phyloP scores from a whole-genome alignment of 1,140 invertebrate genomes.

The Grapholita molesta region DNA sequence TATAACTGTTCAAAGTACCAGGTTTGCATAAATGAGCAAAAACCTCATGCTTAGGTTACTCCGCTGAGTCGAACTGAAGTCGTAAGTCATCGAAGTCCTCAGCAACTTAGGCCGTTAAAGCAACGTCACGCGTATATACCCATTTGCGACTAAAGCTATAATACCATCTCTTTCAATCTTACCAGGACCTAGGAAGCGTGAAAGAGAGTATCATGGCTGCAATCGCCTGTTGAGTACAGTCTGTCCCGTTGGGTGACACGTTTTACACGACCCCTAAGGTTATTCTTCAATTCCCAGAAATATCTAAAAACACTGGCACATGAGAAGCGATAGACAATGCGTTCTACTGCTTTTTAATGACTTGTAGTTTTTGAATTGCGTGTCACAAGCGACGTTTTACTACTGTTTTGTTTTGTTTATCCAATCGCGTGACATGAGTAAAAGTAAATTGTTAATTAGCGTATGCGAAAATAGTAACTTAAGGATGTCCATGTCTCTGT shows the following conservation, averaged over 20 bases:
- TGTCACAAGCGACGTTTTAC: neutral
- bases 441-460: too few species aligned
- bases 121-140: neutral
- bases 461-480: too few species aligned
- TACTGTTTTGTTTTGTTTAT: neutral
- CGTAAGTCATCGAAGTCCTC: neutral
- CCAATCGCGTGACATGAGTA: neutral
- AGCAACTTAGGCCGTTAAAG: neutral
- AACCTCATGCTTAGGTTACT: neutral
- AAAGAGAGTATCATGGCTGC: too few species aligned
- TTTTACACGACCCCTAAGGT: slow-evolving; percentile 38
- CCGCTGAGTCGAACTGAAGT: neutral
- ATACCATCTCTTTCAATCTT: too few species aligned
- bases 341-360: neutral
- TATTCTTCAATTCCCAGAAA: slow-evolving; percentile 39
- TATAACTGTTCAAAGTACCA: neutral
- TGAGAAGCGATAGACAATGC: slow-evolving; percentile 9
- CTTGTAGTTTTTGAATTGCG: neutral
- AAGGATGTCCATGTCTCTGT: too few species aligned
- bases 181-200: too few species aligned
- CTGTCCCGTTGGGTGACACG: slow-evolving; percentile 37
- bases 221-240: too few species aligned
- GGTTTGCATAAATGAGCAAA: neutral
- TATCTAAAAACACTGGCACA: slow-evolving; percentile 24
- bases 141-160: too few species aligned